A percentile compares a stretch with the other conserved stretches of the same genome.
Conservation (phyloP, 2,797 vertebrate species). For the Chaetodon trifasciatus region DNA sequence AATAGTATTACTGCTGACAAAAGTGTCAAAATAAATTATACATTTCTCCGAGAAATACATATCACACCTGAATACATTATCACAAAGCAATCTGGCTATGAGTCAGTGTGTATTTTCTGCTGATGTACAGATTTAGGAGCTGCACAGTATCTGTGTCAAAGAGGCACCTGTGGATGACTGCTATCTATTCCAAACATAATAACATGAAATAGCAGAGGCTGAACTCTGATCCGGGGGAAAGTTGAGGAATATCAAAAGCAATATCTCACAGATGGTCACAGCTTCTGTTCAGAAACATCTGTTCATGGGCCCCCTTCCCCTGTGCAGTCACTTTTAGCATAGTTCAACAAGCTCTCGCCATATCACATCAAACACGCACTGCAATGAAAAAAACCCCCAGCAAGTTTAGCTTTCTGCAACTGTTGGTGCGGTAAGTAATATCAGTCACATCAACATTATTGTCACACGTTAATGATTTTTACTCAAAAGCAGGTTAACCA, state of each 20-base stretch:
- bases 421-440: slow-evolving; percentile 31
- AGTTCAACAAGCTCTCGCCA: slow-evolving; percentile 30
- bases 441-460: slow-evolving; percentile 44
- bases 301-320: slow-evolving; percentile 32
- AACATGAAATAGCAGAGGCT: slow-evolving; percentile 69
- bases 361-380: slow-evolving; percentile 30
- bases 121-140: slow-evolving; percentile 64
- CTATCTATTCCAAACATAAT: slow-evolving; percentile 69
- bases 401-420: slow-evolving; percentile 18
- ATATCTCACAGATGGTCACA: slow-evolving; percentile 60
- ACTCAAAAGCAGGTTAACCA: slow-evolving; percentile 62
- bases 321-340: slow-evolving; percentile 15
- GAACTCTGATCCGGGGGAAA: slow-evolving; percentile 71
- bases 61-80: slow-evolving; percentile 83
- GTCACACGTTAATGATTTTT: slow-evolving; percentile 51
- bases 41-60: slow-evolving; percentile 74
- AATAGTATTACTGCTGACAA: slow-evolving; percentile 74
- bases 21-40: slow-evolving; percentile 80
- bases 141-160: slow-evolving; percentile 47
- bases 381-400: background rate
- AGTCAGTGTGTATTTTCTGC: slow-evolving; percentile 73
- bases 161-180: slow-evolving; percentile 73
- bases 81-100: slow-evolving; percentile 72
- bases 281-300: slow-evolving; percentile 58
- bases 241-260: slow-evolving; percentile 66